Conservation (phyloP, 2,113 vertebrate species). For the Dolichallabes microphthalmus region DNA sequence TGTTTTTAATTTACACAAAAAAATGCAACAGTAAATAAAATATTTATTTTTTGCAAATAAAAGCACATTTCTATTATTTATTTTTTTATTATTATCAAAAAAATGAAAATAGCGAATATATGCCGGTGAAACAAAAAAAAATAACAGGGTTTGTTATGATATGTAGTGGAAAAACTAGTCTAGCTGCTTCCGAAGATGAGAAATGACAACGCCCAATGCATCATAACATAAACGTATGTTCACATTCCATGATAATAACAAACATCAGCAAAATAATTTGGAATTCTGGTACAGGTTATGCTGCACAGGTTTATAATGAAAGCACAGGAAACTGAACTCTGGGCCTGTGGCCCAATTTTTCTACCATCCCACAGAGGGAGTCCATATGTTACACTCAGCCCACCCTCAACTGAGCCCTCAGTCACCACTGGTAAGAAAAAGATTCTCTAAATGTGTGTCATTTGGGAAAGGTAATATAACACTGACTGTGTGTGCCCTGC, state of each 20-base stretch:
- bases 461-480: background rate
- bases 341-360: constrained; percentile 30
- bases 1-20: background rate
- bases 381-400: constrained; percentile 46
- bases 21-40: background rate
- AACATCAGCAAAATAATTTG: background rate
- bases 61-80: background rate
- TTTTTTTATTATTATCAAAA: background rate
- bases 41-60: background rate
- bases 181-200: background rate
- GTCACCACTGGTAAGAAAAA: background rate
- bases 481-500: no score
- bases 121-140: background rate
- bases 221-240: background rate
- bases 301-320: constrained; percentile 17
- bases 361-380: constrained; percentile 36
- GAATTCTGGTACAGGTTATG: constrained; percentile 2
- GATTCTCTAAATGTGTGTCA: background rate
- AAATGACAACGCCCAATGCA: background rate
- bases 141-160: background rate
- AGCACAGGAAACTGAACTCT: constrained; percentile 26
- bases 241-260: background rate
- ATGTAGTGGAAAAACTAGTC: background rate
- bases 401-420: background rate
- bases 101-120: no score